These are phyloP conservation scores for Micrastur ruficollis DNA, from an alignment of 2,797 vertebrate genomes.

Conservation along the genomic window DNA sequence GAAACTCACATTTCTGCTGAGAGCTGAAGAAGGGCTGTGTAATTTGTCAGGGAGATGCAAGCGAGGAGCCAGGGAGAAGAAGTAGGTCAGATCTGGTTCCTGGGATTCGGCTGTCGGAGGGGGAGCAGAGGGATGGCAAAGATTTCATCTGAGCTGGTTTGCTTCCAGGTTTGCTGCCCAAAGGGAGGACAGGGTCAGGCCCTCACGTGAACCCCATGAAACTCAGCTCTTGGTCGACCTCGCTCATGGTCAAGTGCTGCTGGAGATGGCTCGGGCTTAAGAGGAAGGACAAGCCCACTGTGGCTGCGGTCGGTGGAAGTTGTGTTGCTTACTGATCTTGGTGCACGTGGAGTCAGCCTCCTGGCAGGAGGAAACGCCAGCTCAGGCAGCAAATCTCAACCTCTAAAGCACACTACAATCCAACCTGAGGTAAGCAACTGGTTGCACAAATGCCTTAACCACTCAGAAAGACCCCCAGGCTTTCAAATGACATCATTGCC, in stretches of 20 bases:
- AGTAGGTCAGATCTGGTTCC: slow-evolving; percentile 43
- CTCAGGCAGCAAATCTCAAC: not conserved
- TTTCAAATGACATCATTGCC: not conserved
- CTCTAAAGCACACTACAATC: not conserved
- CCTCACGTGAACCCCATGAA: not conserved
- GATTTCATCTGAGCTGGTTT: not conserved
- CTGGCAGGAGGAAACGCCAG: not conserved
- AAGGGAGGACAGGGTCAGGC: not conserved
- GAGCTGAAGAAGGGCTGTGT: not conserved
- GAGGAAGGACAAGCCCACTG: not conserved
- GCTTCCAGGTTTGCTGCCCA: not conserved
- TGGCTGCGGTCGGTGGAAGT: not conserved
- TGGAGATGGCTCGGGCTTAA: not conserved
- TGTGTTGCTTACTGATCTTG: not conserved
- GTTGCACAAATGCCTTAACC: not conserved
- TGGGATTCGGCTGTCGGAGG: not conserved
- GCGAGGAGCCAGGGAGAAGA: not conserved
- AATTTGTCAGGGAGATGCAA: not conserved
- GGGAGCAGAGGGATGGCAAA: not conserved
- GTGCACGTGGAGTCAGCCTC: not conserved
- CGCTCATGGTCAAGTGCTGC: accelerated
- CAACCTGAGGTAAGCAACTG: accelerated
- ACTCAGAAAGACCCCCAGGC: not conserved
- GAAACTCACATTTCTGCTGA: not conserved
- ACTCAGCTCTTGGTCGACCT: not conserved